Evolutionary conservation across 1,140 invertebrate species (phyloP).

Genomic region (Drosophila athabasca): DNA sequence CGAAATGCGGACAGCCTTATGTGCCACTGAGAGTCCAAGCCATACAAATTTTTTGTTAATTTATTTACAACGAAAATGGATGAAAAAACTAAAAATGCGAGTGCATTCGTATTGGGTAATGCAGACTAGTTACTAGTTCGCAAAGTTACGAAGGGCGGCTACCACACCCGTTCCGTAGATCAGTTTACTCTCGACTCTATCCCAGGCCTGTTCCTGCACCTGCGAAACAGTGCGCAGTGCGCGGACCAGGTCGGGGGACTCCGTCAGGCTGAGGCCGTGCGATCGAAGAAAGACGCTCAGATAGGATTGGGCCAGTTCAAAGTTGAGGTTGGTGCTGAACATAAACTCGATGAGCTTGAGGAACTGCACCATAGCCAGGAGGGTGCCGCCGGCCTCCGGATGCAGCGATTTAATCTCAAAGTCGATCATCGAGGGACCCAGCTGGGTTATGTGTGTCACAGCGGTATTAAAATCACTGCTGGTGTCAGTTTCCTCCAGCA

Average conservation of each 20-base stretch:
- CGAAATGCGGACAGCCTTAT: too few relatives aligned
- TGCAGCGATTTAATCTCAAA: slow-evolving; percentile 93
- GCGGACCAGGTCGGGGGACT: slow-evolving; percentile 85
- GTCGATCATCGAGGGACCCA: slow-evolving; percentile 94
- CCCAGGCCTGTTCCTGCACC: slow-evolving; percentile 87
- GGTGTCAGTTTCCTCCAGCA: slow-evolving; percentile 84
- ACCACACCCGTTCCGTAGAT: slow-evolving; percentile 91
- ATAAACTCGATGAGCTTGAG: slow-evolving; percentile 90
- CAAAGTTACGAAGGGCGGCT: slow-evolving; percentile 87
- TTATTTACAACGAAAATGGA: slow-evolving; percentile 58
- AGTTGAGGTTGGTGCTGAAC: slow-evolving; percentile 91
- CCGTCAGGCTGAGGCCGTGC: slow-evolving; percentile 88
- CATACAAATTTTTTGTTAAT: slow-evolving; percentile 40
- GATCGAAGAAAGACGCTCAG: slow-evolving; percentile 95
- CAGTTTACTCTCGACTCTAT: slow-evolving; percentile 88
- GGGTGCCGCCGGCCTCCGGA: slow-evolving; percentile 88
- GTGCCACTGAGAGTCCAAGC: background rate
- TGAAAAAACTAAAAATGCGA: slow-evolving; percentile 27
- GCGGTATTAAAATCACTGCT: slow-evolving; percentile 85
- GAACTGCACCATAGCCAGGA: slow-evolving; percentile 90
- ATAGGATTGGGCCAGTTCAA: slow-evolving; percentile 96
- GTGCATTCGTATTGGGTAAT: too few relatives aligned
- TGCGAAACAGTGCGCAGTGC: slow-evolving; percentile 86
- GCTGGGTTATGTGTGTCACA: slow-evolving; percentile 90
- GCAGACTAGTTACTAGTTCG: slow-evolving; percentile 44